These are phyloP conservation scores for Prionailurus bengalensis DNA, from an alignment of 2,113 vertebrate genomes.

Conservation along the genomic window DNA sequence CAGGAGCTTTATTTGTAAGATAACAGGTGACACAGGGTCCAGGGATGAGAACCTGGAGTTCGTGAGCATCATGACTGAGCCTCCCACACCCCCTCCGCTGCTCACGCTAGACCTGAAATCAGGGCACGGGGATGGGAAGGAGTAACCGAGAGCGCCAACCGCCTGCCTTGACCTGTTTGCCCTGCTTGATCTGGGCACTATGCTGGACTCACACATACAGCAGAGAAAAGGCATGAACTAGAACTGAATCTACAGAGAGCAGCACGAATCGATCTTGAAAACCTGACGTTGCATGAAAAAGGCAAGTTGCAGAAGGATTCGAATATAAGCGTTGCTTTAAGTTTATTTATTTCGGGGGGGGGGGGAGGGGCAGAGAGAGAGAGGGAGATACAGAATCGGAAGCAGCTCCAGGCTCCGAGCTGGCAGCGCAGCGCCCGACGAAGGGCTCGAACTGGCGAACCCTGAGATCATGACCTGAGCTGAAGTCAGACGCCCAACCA, in stretches of 20 bases:
- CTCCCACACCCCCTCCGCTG: neutral
- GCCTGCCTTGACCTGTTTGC: neutral
- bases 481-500: fast-evolving
- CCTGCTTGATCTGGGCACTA: neutral
- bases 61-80: neutral
- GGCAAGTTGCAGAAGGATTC: neutral
- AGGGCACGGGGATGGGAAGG: neutral
- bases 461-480: neutral
- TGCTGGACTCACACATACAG: neutral
- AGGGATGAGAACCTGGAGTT: neutral
- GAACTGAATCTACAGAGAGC: neutral
- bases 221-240: neutral
- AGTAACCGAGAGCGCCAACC: neutral
- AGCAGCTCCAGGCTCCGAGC: neutral
- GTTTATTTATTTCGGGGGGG: too few relatives aligned
- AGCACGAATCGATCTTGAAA: neutral
- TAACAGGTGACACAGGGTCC: neutral
- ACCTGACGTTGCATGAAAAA: neutral
- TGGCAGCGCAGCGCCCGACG: neutral
- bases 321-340: neutral
- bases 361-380: neutral
- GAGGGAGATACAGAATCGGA: neutral
- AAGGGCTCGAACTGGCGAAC: neutral
- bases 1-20: neutral
- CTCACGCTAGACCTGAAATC: neutral